Evolutionary conservation across 2,888 invertebrate species (phyloP), one percentile per base, ranked within the genome.

Genomic region (Eucera pruinosa): DNA sequence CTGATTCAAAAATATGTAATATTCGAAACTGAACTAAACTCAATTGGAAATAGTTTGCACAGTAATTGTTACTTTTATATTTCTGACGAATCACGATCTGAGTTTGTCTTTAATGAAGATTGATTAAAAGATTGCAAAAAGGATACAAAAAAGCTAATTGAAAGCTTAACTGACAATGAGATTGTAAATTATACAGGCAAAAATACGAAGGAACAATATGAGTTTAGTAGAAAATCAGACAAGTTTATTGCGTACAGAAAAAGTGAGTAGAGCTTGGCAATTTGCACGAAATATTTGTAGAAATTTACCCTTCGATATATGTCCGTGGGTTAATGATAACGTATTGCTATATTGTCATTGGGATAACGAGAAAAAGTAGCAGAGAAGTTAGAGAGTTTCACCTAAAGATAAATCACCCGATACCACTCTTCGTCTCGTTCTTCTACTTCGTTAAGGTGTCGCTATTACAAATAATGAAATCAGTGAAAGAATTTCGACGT

Each of bases 241-340:
- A n/a, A n/a, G n/a, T n/a, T n/a, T n/a, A n/a, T 50, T 27, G 18
- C 9, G 1, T 27, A 7, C 27, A 2, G 50, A 30, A 7, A 30
- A 52, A 20, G 30, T 3, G 41, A 23, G 7, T 45, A 6, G 36
- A 47, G 39, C 25, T 33, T 30, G 45, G 47, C 54, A 58, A 50
- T 67, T 67, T 45, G 43, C 15, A 6, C 15, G 43, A 36, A 33
- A 58, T 5, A 13, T 33, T 39, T 30, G 61, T 18, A 15, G 18
- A 18, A 52, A 50, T 57, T 27, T 11, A 33, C 33, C 27, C 50
- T 41, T 48, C 68, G 55, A n/a, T n/a, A 68, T 68, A 55, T 33
- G 61, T 47, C 20, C 33, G 13, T 2, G n/a, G 45, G 47, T 61
- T 68, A 73, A 73, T 47, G 73, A 61, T 68, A 68, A 68, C 61